These are phyloP conservation scores for Gymnodraco acuticeps DNA, from an alignment of 2,797 vertebrate species.

Conservation along the genomic window DNA sequence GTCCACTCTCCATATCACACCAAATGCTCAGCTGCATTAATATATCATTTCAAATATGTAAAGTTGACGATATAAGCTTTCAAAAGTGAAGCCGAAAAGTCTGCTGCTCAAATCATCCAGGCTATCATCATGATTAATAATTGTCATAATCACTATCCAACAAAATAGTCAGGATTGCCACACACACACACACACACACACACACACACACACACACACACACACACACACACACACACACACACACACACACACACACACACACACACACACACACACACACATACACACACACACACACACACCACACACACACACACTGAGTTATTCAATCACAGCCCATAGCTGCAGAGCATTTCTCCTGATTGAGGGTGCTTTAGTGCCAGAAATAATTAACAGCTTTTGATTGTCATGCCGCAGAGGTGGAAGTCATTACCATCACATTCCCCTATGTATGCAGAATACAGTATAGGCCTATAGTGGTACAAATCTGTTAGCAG, in stretches of 20 bases:
- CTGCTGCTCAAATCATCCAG: constrained; percentile 35
- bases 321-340: constrained; percentile 35
- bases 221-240: constrained; percentile 5
- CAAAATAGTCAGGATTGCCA: constrained; percentile 36
- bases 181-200: no score
- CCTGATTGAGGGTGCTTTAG: constrained; percentile 69
- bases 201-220: no score
- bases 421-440: constrained; percentile 74
- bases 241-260: constrained; percentile 15
- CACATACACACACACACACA: constrained; percentile 3
- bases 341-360: constrained; percentile 58
- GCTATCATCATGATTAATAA: constrained; percentile 61
- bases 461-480: constrained; percentile 37
- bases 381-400: constrained; percentile 74
- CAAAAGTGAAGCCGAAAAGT: constrained; percentile 29
- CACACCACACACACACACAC: background rate
- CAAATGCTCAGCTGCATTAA: constrained; percentile 14
- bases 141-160: constrained; percentile 50
- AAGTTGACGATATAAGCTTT: constrained; percentile 25
- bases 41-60: constrained; percentile 9
- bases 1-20: constrained; percentile 19
- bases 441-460: constrained; percentile 46
- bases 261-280: constrained; percentile 5
- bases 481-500: constrained; percentile 47
- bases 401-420: constrained; percentile 72